Conservation (phyloP, 2,888 invertebrate species). For the Callinectes sapidus region DNA sequence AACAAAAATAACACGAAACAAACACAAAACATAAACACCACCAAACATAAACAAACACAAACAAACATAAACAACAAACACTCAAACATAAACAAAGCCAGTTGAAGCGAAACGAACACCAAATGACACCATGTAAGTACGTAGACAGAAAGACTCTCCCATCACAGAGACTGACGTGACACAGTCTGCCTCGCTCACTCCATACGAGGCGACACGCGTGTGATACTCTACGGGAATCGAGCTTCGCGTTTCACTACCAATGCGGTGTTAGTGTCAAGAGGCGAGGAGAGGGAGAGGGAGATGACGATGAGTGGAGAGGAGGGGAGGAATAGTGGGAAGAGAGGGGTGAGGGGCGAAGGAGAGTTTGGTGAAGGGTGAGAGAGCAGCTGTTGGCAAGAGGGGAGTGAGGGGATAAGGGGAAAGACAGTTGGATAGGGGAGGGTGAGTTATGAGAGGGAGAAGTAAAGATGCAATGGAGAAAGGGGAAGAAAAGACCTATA, state of each 20-base stretch:
- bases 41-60: too few species aligned
- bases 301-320: neutral
- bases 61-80: too few species aligned
- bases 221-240: slow-evolving; percentile 9
- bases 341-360: neutral
- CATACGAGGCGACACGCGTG: neutral
- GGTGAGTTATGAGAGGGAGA: slow-evolving; percentile 17
- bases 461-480: neutral
- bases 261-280: neutral
- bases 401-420: neutral
- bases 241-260: neutral
- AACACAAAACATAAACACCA: too few species aligned
- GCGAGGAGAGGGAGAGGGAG: neutral
- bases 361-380: neutral
- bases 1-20: too few species aligned
- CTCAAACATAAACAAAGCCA: too few species aligned
- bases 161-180: neutral
- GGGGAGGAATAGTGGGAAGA: neutral
- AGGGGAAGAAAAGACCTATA: neutral
- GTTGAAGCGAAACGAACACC: too few species aligned
- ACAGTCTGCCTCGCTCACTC: neutral
- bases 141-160: neutral
- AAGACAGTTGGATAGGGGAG: neutral
- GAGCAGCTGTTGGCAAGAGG: neutral
- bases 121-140: too few species aligned